Conservation (phyloP, 2,113 vertebrate genomes). For the Pantherophis guttatus region DNA sequence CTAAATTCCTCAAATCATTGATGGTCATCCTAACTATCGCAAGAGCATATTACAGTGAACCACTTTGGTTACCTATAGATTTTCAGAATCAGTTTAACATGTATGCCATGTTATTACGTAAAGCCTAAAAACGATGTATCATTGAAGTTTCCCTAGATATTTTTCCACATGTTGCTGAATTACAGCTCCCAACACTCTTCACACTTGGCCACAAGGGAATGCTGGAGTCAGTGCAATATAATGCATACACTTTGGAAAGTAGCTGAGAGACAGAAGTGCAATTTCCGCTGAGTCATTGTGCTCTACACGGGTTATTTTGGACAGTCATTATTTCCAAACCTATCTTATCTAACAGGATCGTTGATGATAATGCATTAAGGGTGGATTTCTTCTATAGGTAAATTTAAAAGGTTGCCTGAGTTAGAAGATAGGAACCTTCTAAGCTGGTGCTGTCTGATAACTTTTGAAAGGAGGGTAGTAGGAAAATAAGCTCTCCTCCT, state of each 20-base stretch:
- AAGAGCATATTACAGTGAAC: neutral
- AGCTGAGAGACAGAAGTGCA: neutral
- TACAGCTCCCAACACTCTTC: neutral
- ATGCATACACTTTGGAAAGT: neutral
- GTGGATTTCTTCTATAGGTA: neutral
- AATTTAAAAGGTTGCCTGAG: slow-evolving; percentile 5
- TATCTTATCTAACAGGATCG: neutral
- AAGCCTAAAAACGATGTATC: neutral
- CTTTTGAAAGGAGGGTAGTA: neutral
- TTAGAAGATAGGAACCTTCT: neutral
- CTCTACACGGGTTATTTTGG: neutral
- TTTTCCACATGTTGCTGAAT: neutral
- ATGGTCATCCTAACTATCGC: neutral
- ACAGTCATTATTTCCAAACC: neutral
- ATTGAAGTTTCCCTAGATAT: neutral
- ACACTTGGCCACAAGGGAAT: neutral
- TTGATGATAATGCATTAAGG: neutral
- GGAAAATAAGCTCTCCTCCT: neutral
- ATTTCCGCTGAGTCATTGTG: neutral
- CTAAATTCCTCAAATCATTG: neutral
- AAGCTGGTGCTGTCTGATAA: neutral
- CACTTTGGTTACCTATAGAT: neutral
- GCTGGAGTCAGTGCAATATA: neutral
- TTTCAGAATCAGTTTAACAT: neutral
- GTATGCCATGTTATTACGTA: neutral